These are phyloP conservation scores for Oncorhynchus masou DNA, from an alignment of 2,113 vertebrate genomes.

Conservation along the genomic window DNA sequence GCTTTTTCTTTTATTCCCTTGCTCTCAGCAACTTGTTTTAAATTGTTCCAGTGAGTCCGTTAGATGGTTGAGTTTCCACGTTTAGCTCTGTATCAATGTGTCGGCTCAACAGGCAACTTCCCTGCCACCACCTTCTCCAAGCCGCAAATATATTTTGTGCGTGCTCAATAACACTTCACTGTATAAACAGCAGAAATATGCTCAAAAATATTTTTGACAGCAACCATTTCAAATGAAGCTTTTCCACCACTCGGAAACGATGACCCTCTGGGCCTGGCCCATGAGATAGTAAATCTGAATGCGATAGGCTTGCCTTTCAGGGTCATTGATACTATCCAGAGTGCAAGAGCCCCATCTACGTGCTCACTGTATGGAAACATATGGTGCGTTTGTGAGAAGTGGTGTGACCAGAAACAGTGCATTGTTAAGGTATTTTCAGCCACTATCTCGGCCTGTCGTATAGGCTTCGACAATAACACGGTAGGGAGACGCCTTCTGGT, in stretches of 20 bases:
- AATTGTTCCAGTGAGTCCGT: slow-evolving; percentile 19
- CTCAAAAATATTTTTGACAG: neutral
- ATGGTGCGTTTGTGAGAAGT: no score
- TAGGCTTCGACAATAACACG: no score
- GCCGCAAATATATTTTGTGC: neutral
- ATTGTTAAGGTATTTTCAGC: no score
- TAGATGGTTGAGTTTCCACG: slow-evolving; percentile 34
- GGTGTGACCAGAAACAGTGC: no score
- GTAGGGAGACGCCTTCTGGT: no score
- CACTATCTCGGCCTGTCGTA: no score
- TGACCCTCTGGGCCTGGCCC: no score
- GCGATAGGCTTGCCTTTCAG: no score
- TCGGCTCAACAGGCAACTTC: slow-evolving; percentile 23
- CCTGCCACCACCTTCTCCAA: slow-evolving; percentile 10
- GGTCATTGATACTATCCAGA: no score
- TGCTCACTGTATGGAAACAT: no score
- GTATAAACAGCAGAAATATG: neutral
- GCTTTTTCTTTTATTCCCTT: neutral
- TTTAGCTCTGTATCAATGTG: slow-evolving; percentile 41
- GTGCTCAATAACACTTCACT: neutral
- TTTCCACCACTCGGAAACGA: neutral
- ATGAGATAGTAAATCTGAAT: no score
- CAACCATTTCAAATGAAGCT: neutral
- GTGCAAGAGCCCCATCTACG: no score
- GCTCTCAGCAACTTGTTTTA: neutral